These are phyloP conservation scores for Microctonus aethiopoides DNA, from an alignment of 2,888 invertebrate species.

Conservation along the genomic window DNA sequence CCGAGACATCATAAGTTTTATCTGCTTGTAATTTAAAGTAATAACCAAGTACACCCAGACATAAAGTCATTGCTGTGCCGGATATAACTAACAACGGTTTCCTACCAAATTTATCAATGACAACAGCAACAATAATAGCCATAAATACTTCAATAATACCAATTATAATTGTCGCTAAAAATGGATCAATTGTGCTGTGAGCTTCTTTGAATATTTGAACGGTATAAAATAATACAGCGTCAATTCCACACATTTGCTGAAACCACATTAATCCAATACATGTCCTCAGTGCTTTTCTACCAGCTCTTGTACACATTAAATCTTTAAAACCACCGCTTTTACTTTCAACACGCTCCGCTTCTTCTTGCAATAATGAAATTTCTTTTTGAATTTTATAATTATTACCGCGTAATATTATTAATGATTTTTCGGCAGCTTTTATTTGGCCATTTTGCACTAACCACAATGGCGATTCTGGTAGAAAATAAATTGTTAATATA, in stretches of 20 bases:
- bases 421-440: slow-evolving; percentile 46
- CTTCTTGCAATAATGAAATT: slow-evolving; percentile 50
- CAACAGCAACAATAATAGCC: slow-evolving; percentile 60
- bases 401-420: slow-evolving; percentile 50
- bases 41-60: slow-evolving; percentile 60
- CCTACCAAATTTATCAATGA: slow-evolving; percentile 70
- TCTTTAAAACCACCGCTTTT: slow-evolving; percentile 57
- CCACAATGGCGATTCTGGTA: slow-evolving; percentile 61
- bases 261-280: slow-evolving; percentile 70
- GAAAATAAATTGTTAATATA: slow-evolving; percentile 53
- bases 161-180: slow-evolving; percentile 68
- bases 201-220: slow-evolving; percentile 65
- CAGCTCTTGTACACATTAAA: slow-evolving; percentile 54
- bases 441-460: slow-evolving; percentile 51
- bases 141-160: slow-evolving; percentile 68
- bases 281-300: slow-evolving; percentile 67
- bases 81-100: slow-evolving; percentile 69
- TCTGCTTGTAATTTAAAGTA: slow-evolving; percentile 58
- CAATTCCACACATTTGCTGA: slow-evolving; percentile 68
- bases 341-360: slow-evolving; percentile 51
- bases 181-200: slow-evolving; percentile 62
- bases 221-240: slow-evolving; percentile 67
- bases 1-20: slow-evolving; percentile 48
- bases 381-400: slow-evolving; percentile 52
- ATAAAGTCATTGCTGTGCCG: slow-evolving; percentile 63